Base-by-base conservation (phyloP, 2,888 invertebrate genomes). In the Julus scanicus region DNA sequence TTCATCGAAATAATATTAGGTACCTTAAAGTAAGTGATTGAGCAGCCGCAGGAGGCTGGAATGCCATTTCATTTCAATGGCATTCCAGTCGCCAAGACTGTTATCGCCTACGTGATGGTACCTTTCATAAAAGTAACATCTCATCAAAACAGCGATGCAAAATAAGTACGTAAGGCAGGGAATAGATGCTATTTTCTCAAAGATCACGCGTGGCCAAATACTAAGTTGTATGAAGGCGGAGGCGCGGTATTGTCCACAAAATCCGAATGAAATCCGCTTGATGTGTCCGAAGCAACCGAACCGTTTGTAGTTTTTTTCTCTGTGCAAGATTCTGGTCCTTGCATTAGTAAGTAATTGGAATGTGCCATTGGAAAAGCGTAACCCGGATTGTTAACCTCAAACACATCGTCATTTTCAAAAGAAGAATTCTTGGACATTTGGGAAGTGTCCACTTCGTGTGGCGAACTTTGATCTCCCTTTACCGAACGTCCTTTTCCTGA, bases 241-340 rank as follows among this genome's bases (percentile, higher is more conserved):
- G 86, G 48, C n/a, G 89, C 48, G 39, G 39, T 71, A 86, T 86
- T 88, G n/a, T 89, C 89, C 15, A 86, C 83, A 53, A 57, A 88
- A 80, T 89, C 89, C 29, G 89, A 89, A 88, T 89, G 88, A 71
- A 89, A 89, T 48, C 89, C 89, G 86, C 89, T 89, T 13, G 88
- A 88, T 13, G 89, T 29, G 29, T 88, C 88, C 3, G 89, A 89
- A 63, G 84, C 71, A n/a, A 86, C 88, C 8, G 89, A 89, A 63
- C 86, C 86, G 8, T 87, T 88, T 17, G 85, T 87, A 2, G 80
- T 0, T 53, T 89, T 89, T 13, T 63, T 63, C 11, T 63, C 17
- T 48, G 83, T 4, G n/a, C 20, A 13, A 8, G 11, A 17, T 8
- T 40, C 40, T 11, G 11, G 17, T 9, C 29, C 29, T 17, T 80